A percentile compares a stretch with the other conserved stretches of the same genome.
These are phyloP conservation scores for Fragum fragum DNA, from an alignment of 2,888 invertebrate species.

Conservation along the genomic window DNA sequence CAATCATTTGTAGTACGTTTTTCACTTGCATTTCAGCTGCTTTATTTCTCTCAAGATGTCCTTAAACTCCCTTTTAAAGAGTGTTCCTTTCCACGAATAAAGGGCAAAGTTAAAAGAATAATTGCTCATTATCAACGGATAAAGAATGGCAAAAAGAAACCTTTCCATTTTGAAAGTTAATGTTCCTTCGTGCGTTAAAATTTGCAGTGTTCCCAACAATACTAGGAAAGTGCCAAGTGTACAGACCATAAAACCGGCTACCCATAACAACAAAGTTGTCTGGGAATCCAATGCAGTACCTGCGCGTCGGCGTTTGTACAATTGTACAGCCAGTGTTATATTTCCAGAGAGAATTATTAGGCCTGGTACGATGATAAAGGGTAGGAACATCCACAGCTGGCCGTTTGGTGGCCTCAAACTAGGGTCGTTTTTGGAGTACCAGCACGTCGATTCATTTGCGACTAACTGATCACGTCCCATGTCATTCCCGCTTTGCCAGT, in stretches of 20 bases:
- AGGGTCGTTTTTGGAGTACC: neutral
- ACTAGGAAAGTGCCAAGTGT: neutral
- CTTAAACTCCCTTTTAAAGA: neutral
- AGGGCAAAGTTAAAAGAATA: neutral
- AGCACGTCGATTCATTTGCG: neutral
- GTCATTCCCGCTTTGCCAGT: neutral
- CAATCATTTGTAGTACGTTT: too few species aligned
- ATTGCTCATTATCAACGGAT: neutral
- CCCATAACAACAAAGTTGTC: neutral
- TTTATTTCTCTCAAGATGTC: neutral
- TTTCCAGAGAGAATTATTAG: neutral
- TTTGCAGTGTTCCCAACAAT: neutral
- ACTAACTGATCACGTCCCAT: neutral
- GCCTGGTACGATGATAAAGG: neutral
- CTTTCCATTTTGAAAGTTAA: neutral
- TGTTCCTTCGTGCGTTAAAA: neutral
- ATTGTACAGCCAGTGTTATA: neutral
- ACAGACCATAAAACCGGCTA: neutral
- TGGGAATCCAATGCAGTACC: neutral
- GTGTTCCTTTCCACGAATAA: neutral
- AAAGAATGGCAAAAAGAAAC: neutral
- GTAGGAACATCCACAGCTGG: neutral
- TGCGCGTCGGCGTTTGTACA: neutral
- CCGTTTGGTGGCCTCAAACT: neutral
- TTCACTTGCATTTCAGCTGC: too few species aligned